Evolutionary conservation across 2,888 invertebrate species (phyloP).

Genomic region (Eudemis profundana): DNA sequence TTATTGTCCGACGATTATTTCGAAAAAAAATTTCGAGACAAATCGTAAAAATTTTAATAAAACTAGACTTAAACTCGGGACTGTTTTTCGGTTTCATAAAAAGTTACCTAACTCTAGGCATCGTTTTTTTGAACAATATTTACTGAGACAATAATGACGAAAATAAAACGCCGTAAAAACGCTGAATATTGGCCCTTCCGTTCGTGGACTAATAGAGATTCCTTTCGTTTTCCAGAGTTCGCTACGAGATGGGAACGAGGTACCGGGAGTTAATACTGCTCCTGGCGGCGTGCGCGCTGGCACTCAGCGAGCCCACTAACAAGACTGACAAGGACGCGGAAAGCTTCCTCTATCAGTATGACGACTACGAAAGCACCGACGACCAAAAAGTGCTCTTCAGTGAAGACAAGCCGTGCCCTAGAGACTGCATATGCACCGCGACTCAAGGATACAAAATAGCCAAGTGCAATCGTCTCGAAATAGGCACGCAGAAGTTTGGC

Average conservation of each 20-base stretch:
- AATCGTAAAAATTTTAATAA: too few species aligned
- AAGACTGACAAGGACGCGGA: conserved; percentile 66
- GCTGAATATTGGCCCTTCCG: too few species aligned
- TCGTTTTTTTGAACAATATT: too few species aligned
- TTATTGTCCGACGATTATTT: too few species aligned
- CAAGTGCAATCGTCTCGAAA: conserved; percentile 88
- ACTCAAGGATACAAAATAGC: conserved; percentile 86
- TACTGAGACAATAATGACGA: too few species aligned
- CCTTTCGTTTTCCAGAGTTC: conserved; percentile 77
- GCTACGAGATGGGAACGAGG: conserved; percentile 80
- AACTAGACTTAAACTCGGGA: too few species aligned
- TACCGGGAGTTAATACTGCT: conserved; percentile 81
- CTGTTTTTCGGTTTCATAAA: too few species aligned
- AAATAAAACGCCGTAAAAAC: too few species aligned
- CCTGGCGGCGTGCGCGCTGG: conserved; percentile 78
- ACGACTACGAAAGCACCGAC: conserved; percentile 76
- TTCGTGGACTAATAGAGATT: conserved; percentile 47
- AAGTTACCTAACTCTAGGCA: too few species aligned
- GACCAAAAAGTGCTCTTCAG: conserved; percentile 81
- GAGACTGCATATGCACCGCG: conserved; percentile 86
- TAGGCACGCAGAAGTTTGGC: conserved; percentile 88
- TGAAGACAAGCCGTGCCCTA: conserved; percentile 85
- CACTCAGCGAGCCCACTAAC: conserved; percentile 69
- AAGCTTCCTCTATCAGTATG: conserved; percentile 71
- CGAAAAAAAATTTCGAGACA: too few species aligned